phyloP scores from a whole-genome alignment of 2,797 vertebrate genomes.

The Karalla daura region DNA sequence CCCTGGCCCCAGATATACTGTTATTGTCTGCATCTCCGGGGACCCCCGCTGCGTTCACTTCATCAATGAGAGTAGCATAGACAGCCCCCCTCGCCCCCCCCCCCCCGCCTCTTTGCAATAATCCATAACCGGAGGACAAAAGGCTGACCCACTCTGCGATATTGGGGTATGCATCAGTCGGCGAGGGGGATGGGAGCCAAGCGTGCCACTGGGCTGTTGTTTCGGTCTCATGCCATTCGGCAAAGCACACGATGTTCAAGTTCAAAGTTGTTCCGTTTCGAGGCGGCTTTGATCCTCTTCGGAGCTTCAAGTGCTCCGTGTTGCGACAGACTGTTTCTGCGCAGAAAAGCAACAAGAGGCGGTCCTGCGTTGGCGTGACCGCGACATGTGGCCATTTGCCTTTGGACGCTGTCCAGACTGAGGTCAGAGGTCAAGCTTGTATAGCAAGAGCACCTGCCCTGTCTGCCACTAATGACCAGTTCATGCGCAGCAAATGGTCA shows the following conservation, averaged over 20 bases:
- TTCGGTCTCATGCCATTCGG: neutral
- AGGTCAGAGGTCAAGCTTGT: conserved; percentile 36
- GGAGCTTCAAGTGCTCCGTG: neutral
- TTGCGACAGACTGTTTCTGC: neutral
- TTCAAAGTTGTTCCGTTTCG: neutral
- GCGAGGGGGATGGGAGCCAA: conserved; percentile 11
- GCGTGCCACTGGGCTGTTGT: conserved; percentile 1
- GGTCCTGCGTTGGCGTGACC: neutral
- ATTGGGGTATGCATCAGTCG: conserved; percentile 26
- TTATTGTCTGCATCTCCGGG: conserved; percentile 45
- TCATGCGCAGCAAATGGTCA: neutral
- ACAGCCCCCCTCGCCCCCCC: conserved; percentile 9
- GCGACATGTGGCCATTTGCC: neutral
- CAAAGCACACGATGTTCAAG: neutral
- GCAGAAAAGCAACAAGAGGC: neutral
- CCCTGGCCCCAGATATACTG: conserved; percentile 25
- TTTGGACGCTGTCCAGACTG: neutral
- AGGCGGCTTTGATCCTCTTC: neutral
- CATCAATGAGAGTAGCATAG: conserved; percentile 64
- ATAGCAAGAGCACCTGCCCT: conserved; percentile 2
- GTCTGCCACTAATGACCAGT: conserved; percentile 4
- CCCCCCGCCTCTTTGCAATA: conserved; percentile 45
- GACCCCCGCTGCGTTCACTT: conserved; percentile 65
- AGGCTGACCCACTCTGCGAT: conserved; percentile 56
- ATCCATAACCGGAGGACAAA: conserved; percentile 81